Conservation (phyloP, 1,140 invertebrate genomes). For the Ceratina australensis region DNA sequence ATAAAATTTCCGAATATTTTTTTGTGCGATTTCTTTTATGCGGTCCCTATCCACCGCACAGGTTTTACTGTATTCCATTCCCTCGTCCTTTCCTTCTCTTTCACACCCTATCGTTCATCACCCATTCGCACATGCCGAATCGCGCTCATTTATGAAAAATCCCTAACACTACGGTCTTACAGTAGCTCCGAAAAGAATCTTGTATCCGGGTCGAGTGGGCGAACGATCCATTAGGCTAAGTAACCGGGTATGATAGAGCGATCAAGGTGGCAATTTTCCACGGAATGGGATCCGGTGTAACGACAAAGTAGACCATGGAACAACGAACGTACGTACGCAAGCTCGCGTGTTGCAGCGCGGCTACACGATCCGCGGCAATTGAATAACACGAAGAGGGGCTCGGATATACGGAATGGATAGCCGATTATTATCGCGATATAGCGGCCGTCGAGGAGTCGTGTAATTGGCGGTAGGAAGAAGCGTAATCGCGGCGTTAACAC, state of each 20-base stretch:
- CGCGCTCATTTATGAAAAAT: too few species aligned
- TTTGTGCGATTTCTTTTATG: too few species aligned
- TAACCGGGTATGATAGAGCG: too few species aligned
- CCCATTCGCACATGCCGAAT: too few species aligned
- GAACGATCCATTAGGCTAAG: background rate
- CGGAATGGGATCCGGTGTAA: background rate
- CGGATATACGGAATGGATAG: conserved; percentile 24
- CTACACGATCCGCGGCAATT: background rate
- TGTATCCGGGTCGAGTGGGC: background rate
- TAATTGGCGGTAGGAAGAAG: conserved; percentile 33
- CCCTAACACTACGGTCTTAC: too few species aligned
- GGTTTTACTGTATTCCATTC: too few species aligned
- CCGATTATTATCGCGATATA: conserved; percentile 35
- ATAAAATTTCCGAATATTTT: too few species aligned
- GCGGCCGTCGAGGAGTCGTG: conserved; percentile 17
- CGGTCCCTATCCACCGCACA: too few species aligned
- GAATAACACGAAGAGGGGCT: conserved; percentile 28
- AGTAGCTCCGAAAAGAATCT: background rate
- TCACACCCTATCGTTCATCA: too few species aligned
- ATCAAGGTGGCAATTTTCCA: conserved; percentile 12
- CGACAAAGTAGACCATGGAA: background rate
- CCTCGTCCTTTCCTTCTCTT: too few species aligned
- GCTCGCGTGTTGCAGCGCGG: background rate
- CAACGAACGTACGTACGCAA: too few species aligned
- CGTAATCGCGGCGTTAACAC: conserved; percentile 36